Percentiles rank a stretch among this genome's conserved stretches.
phyloP scores from a whole-genome alignment of 2,113 vertebrate species.

The Ovis aries region ARS-UI_Ramb_v3.0 NC_056070.1:13556501-13557000 shows the following conservation, averaged over 20 bases:
- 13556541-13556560: slow-evolving; percentile 57
- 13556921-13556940: background rate
- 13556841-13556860: background rate
- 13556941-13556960: background rate
- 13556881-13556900: background rate
- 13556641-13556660: slow-evolving; percentile 71
- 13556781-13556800: slow-evolving; percentile 57
- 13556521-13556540: slow-evolving; percentile 61
- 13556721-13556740: slow-evolving; percentile 69
- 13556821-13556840: background rate
- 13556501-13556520: slow-evolving; percentile 36
- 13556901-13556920: background rate
- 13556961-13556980: background rate
- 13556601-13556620: slow-evolving; percentile 75
- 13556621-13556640: slow-evolving; percentile 67
- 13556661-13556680: slow-evolving; percentile 59
- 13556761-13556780: slow-evolving; percentile 53
- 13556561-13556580: slow-evolving; percentile 74
- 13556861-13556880: background rate
- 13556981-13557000: background rate
- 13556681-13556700: slow-evolving; percentile 43
- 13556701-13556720: slow-evolving; percentile 72
- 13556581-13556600: slow-evolving; percentile 64
- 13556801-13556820: slow-evolving; percentile 30
- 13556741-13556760: slow-evolving; percentile 65